A percentile compares a stretch with the other conserved stretches of the same genome.
Conservation (phyloP, 1,140 invertebrate species). For the Heliconius melpomene region DNA sequence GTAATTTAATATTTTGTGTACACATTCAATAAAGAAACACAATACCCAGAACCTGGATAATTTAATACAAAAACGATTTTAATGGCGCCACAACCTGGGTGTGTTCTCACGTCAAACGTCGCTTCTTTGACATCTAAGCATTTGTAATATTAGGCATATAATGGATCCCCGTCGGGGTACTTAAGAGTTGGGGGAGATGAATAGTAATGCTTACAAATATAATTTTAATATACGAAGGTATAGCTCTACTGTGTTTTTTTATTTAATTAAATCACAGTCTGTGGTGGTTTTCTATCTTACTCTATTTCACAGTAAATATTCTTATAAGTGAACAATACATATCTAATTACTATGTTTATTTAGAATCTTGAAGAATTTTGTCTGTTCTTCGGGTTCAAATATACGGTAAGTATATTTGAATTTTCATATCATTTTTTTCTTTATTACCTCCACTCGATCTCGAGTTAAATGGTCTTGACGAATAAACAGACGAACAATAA, state of each 20-base stretch:
- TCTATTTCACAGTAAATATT: background rate
- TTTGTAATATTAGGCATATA: conserved; percentile 70
- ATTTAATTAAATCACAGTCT: background rate
- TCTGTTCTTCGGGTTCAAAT: background rate
- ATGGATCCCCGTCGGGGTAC: conserved; percentile 60
- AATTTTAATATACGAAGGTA: background rate
- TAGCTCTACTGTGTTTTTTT: background rate
- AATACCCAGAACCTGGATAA: background rate
- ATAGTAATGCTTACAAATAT: background rate
- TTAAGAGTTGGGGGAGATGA: conserved; percentile 46
- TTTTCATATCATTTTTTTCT: background rate
- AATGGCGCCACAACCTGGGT: conserved; percentile 54
- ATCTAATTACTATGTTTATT: background rate
- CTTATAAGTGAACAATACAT: background rate
- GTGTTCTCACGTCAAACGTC: conserved; percentile 74
- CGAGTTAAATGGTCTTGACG: too few relatives aligned
- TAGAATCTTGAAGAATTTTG: background rate
- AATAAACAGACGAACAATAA: too few relatives aligned
- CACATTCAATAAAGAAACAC: background rate
- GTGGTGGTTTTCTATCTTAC: background rate
- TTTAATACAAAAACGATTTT: conserved; percentile 38
- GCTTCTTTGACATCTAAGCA: conserved; percentile 66
- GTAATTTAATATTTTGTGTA: background rate
- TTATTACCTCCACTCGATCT: too few relatives aligned
- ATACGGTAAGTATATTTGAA: background rate